These are phyloP conservation scores for Luehdorfia chinensis DNA, from an alignment of 1,140 invertebrate genomes.

Conservation along the genomic window DNA sequence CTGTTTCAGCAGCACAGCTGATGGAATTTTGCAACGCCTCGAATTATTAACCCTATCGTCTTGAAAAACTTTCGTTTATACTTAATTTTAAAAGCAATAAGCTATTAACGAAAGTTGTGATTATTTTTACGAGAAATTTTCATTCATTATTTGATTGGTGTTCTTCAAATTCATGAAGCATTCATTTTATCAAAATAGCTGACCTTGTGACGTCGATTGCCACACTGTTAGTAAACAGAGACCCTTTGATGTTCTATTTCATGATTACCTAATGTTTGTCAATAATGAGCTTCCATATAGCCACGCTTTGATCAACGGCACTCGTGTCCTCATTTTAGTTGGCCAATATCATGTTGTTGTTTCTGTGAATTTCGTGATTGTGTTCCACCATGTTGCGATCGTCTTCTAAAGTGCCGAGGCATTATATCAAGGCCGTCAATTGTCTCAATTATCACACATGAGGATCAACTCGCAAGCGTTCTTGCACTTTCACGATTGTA, in stretches of 20 bases:
- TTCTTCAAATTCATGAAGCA: too few species aligned
- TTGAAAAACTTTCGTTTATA: too few species aligned
- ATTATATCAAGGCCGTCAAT: conserved; percentile 42
- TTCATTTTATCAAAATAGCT: conserved; percentile 2
- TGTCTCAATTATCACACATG: conserved; percentile 48
- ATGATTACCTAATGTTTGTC: not conserved
- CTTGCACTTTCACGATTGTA: conserved; percentile 41
- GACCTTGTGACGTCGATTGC: not conserved
- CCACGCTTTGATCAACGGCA: conserved; percentile 38
- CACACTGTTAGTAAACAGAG: conserved; percentile 1
- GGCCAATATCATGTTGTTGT: conserved; percentile 32
- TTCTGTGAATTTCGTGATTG: conserved; percentile 33
- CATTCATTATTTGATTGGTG: too few species aligned
- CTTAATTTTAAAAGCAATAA: too few species aligned
- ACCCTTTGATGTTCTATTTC: conserved; percentile 4
- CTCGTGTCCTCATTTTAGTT: conserved; percentile 26
- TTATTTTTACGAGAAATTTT: too few species aligned
- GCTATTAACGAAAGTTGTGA: too few species aligned
- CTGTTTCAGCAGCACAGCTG: conserved; percentile 24
- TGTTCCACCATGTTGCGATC: conserved; percentile 30
- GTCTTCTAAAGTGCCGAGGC: conserved; percentile 27
- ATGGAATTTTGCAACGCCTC: conserved; percentile 46
- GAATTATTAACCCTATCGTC: conserved; percentile 43
- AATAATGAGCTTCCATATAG: not conserved
- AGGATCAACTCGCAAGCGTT: conserved; percentile 49